Evolutionary conservation across 92 coral and sea anemone genomes (phyloP).

Genomic region (Virgularia gustaviana): DNA sequence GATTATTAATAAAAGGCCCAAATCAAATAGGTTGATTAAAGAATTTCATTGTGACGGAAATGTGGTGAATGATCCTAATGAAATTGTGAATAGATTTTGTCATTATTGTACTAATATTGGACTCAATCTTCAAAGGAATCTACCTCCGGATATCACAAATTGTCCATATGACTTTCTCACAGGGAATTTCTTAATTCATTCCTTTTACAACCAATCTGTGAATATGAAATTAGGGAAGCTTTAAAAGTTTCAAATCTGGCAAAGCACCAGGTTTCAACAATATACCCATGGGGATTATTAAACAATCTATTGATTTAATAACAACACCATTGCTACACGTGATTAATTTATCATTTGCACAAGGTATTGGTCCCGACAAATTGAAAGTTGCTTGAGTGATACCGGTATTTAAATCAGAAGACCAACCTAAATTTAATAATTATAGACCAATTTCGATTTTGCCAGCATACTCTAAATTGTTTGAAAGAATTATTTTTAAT

Average conservation of each 20-base stretch:
- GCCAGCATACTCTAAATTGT: slow-evolving; percentile 43
- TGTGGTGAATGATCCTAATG: slow-evolving; percentile 22
- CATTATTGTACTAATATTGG: slow-evolving; percentile 30
- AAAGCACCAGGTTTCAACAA: slow-evolving; percentile 20
- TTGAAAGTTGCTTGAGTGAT: slow-evolving; percentile 28
- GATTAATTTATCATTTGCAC: slow-evolving; percentile 23
- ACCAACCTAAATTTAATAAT: background rate
- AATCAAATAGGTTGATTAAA: slow-evolving; percentile 23
- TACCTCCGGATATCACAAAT: slow-evolving; percentile 19
- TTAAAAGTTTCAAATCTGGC: too few relatives aligned
- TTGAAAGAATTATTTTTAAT: slow-evolving; percentile 36
- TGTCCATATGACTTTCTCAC: slow-evolving; percentile 20
- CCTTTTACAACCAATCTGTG: background rate
- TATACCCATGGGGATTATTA: slow-evolving; percentile 10
- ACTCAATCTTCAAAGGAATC: slow-evolving; percentile 19
- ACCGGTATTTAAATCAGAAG: slow-evolving; percentile 10
- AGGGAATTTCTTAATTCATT: slow-evolving; percentile 5
- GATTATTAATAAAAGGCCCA: slow-evolving; percentile 21
- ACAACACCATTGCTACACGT: slow-evolving; percentile 20
- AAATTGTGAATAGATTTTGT: slow-evolving; percentile 37
- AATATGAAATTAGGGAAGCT: slow-evolving; percentile 26
- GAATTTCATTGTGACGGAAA: slow-evolving; percentile 17
- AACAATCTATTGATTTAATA: slow-evolving; percentile 11
- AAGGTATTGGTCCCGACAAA: slow-evolving; percentile 41
- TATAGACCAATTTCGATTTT: slow-evolving; percentile 27